Evolutionary conservation across 2,113 vertebrate genomes (phyloP), one percentile per base, ranked within the genome.

Genomic region (Xenopus borealis): DNA sequence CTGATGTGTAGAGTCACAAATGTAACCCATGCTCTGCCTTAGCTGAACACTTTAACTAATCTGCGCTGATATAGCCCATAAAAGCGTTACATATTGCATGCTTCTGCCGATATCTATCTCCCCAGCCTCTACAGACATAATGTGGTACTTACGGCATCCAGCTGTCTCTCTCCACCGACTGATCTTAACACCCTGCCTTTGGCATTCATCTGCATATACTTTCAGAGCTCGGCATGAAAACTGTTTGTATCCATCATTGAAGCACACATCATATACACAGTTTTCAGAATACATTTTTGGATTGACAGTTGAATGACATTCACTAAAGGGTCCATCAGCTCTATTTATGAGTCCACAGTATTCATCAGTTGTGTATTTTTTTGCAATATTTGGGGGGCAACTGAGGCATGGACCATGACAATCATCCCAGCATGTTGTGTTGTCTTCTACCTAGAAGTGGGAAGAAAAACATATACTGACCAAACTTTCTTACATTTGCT

Each of bases 391-490:
- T 1, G 86, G 82, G 0, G 87, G 19, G 6, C 93, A 94, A 0
- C 77, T 70, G 0, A 90, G 91, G 78, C 90, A 91, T 3, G 19
- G 10, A 0, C 86, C 87, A 7, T 78, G 17, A 10, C 92, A 93
- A 14, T 85, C 80, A 10, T 94, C 83, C 89, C 88, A 92, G 44
- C 93, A 94, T 8, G 87, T 78, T 0, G 80, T 81, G 16, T 92
- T 86, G 0, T 80, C 80, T 0, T 83, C 63, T 17, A 78, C 83
- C 74, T 77, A 52, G 30, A 45, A 45, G 33, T 33, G 23, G 6
- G 5, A 62, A 62, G 18, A 23, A 62, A 27, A 8, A 62, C 33
- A 13, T 11, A 23, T 23, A 62, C 20, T 23, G 19, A 59, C 33
- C 2, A 40, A 55, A 55, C 52, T 27, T 27, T 27, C 23, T 27